phyloP scores from a whole-genome alignment of 1,140 invertebrate genomes.

The Cheumatopsyche charites region DNA sequence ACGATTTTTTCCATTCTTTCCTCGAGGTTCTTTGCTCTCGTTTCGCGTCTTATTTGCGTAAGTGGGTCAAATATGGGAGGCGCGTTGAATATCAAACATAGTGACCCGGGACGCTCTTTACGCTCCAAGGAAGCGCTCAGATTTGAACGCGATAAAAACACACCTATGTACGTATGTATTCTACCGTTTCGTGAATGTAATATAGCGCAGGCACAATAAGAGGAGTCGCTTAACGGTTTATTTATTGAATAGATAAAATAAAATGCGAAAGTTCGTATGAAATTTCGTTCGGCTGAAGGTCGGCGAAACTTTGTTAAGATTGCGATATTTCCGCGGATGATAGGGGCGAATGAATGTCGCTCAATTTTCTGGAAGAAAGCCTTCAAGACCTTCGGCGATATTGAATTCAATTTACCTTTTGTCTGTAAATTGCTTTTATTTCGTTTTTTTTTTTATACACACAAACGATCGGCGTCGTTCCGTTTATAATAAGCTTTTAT shows the following conservation, averaged over 20 bases:
- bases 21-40: neutral
- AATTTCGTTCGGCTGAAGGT: too few species aligned
- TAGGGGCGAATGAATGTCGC: constrained; percentile 16
- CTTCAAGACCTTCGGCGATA: constrained; percentile 34
- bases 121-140: neutral
- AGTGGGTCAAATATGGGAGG: constrained; percentile 37
- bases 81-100: constrained; percentile 35
- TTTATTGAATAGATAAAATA: too few species aligned
- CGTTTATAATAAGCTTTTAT: constrained; percentile 42
- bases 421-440: constrained; percentile 44
- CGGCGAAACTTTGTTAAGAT: too few species aligned
- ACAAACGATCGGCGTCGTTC: constrained; percentile 35
- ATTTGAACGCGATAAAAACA: constrained; percentile 2
- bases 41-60: constrained; percentile 34
- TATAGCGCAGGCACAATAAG: too few species aligned
- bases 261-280: too few species aligned
- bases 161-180: constrained; percentile 1
- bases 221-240: too few species aligned
- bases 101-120: constrained; percentile 17
- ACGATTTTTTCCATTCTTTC: constrained; percentile 15
- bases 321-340: neutral
- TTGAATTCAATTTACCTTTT: constrained; percentile 44
- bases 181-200: neutral
- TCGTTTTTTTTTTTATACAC: constrained; percentile 38
- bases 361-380: constrained; percentile 9